A percentile compares a stretch with the other conserved stretches of the same genome.
These are phyloP conservation scores for Bovichtus variegatus DNA, from an alignment of 2,797 vertebrate genomes.

Conservation along the genomic window DNA sequence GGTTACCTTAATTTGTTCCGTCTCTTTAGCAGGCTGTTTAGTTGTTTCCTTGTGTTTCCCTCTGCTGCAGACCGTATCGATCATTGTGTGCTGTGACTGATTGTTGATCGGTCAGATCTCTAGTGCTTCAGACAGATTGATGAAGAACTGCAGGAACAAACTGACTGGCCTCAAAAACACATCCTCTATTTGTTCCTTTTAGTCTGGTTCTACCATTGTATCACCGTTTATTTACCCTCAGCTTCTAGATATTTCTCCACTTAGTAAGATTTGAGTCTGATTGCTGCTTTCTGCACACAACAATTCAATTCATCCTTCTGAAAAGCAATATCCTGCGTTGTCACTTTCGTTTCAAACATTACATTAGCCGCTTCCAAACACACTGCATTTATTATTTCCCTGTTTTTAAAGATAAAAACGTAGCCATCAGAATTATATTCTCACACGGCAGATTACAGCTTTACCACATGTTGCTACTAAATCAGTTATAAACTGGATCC, in stretches of 20 bases:
- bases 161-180: slow-evolving; percentile 17
- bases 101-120: slow-evolving; percentile 46
- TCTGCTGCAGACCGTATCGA: slow-evolving; percentile 40
- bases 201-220: background rate
- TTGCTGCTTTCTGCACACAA: background rate
- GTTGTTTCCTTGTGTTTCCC: slow-evolving; percentile 14
- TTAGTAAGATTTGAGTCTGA: background rate
- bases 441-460: background rate
- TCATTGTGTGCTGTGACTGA: slow-evolving; percentile 53
- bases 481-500: background rate
- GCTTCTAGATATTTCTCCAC: background rate
- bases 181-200: background rate
- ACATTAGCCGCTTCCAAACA: background rate
- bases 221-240: slow-evolving; percentile 2
- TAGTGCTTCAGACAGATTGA: slow-evolving; percentile 58
- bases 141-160: slow-evolving; percentile 37
- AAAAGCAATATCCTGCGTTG: background rate
- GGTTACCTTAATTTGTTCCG: background rate
- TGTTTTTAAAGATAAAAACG: background rate
- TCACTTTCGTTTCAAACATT: background rate
- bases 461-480: background rate
- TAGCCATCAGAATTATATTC: background rate
- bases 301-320: background rate
- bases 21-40: background rate
- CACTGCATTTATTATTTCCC: background rate